A percentile compares a stretch with the other conserved stretches of the same genome.
Conservation (phyloP, 2,113 vertebrate species). For the Lynx canadensis region DNA sequence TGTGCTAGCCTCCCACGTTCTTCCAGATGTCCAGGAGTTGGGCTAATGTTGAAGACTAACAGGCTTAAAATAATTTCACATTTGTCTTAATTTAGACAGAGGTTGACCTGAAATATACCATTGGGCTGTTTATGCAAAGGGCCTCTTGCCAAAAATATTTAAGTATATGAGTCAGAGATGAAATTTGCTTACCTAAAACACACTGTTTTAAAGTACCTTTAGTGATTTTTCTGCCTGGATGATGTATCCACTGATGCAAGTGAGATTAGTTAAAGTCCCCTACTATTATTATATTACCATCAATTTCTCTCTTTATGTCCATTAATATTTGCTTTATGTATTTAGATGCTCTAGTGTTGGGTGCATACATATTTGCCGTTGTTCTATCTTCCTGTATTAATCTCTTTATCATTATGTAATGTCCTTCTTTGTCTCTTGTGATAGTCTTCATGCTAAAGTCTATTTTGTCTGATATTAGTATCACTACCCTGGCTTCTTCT, state of each 20-base stretch:
- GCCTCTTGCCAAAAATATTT: constrained; percentile 62
- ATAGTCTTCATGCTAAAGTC: background rate
- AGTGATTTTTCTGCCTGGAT: background rate
- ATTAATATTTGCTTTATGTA: background rate
- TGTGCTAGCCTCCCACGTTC: background rate
- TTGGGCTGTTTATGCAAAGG: constrained; percentile 62
- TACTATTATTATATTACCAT: background rate
- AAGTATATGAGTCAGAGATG: constrained; percentile 59
- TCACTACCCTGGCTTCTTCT: background rate
- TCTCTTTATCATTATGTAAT: background rate
- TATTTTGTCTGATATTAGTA: background rate
- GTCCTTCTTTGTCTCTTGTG: background rate
- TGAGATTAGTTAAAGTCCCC: background rate
- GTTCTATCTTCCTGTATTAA: background rate
- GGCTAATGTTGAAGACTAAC: constrained; percentile 45
- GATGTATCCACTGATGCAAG: background rate
- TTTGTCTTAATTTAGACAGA: constrained; percentile 63
- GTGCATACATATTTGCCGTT: background rate
- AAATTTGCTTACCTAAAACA: constrained; percentile 60
- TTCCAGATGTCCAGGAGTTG: constrained; percentile 34
- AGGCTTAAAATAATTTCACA: constrained; percentile 66
- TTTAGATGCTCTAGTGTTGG: background rate
- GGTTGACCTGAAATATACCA: constrained; percentile 52
- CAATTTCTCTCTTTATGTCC: background rate
- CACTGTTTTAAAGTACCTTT: constrained; percentile 30